These are phyloP conservation scores for Drosophila burlai DNA, from an alignment of 1,140 invertebrate genomes.

Conservation along the genomic window DNA sequence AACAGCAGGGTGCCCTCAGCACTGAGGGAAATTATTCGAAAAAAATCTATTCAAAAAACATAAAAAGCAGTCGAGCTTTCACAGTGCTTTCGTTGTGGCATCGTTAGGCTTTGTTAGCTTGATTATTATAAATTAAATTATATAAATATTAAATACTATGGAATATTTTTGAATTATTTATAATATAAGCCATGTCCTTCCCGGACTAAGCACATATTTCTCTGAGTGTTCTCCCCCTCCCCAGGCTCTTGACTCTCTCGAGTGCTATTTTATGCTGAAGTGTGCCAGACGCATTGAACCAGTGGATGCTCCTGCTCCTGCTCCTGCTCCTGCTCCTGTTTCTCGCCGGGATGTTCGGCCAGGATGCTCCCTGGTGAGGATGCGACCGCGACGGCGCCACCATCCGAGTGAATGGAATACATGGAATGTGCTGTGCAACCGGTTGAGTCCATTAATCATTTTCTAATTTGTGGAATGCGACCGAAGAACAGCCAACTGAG, in stretches of 20 bases:
- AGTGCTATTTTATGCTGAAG: constrained; percentile 83
- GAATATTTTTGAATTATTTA: not conserved
- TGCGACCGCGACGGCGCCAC: constrained; percentile 62
- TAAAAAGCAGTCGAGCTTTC: too few relatives aligned
- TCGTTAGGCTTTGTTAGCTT: not conserved
- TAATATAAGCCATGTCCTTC: not conserved
- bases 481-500: constrained; percentile 1
- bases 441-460: constrained; percentile 85
- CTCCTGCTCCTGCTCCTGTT: constrained; percentile 3
- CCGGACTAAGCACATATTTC: not conserved
- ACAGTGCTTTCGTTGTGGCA: too few relatives aligned
- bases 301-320: constrained; percentile 15
- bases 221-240: not conserved
- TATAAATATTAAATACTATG: not conserved
- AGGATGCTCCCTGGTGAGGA: constrained; percentile 48
- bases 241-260: constrained; percentile 58
- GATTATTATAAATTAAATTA: not conserved
- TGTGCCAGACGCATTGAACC: constrained; percentile 73
- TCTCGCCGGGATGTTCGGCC: constrained; percentile 20
- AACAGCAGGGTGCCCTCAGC: constrained; percentile 54
- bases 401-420: constrained; percentile 10
- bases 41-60: too few relatives aligned
- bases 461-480: constrained; percentile 85
- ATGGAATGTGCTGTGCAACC: constrained; percentile 66
- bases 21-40: constrained; percentile 3